Percentiles rank a stretch among this genome's conserved stretches.
phyloP scores from a whole-genome alignment of 2,888 invertebrate species.

The Cryptophagus acutangulus region DNA sequence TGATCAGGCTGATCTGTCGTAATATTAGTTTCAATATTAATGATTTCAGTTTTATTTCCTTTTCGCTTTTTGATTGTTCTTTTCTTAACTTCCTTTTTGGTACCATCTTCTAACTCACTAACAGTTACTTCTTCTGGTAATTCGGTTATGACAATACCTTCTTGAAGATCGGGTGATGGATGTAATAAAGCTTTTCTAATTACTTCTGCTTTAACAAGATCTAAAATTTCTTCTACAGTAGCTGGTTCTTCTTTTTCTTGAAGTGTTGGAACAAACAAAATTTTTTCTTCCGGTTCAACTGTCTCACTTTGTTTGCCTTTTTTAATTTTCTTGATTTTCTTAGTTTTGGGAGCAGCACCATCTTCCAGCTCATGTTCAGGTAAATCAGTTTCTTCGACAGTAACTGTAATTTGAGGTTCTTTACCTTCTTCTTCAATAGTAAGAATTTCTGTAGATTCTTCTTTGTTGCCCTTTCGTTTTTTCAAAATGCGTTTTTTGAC shows the following conservation, averaged over 20 bases:
- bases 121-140: conserved; percentile 40
- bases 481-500: conserved; percentile 45
- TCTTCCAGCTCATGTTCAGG: no score
- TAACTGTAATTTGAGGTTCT: conserved; percentile 39
- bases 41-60: conserved; percentile 44
- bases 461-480: conserved; percentile 40
- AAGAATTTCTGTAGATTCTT: conserved; percentile 46
- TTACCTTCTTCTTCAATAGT: conserved; percentile 47
- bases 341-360: no score
- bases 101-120: conserved; percentile 35
- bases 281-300: conserved; percentile 35
- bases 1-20: conserved; percentile 34
- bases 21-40: conserved; percentile 47
- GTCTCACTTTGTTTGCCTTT: conserved; percentile 43
- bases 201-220: conserved; percentile 38
- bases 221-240: conserved; percentile 34
- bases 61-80: conserved; percentile 36
- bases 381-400: conserved; percentile 36
- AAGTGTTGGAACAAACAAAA: conserved; percentile 41
- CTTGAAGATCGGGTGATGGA: conserved; percentile 32
- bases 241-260: conserved; percentile 34
- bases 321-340: conserved; percentile 31
- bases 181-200: conserved; percentile 38
- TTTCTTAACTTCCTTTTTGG: conserved; percentile 32
- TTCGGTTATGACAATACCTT: conserved; percentile 33